Evolutionary conservation across 2,888 invertebrate genomes (phyloP), one percentile per base, ranked within the genome.

Genomic region (Miltochrista miniata): DNA sequence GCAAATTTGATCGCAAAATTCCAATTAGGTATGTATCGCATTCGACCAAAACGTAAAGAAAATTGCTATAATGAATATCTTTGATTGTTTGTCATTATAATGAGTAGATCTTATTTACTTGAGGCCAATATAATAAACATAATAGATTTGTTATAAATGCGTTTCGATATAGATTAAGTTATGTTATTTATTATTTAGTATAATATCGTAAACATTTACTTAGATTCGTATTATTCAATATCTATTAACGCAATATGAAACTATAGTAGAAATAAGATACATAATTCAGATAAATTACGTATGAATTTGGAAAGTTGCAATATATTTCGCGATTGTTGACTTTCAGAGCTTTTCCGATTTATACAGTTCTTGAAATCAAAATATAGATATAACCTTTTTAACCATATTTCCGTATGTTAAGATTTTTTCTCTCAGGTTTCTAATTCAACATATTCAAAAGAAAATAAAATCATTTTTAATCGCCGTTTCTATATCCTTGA

Each of bases 191-290:
- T 54, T 59, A 54, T 45, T 45, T 36, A 18, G 48, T 54, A n/a
- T n/a, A n/a, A n/a, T n/a, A n/a, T n/a, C n/a, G n/a, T n/a, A n/a
- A n/a, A n/a, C n/a, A 37, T 15, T 51, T 40, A 52, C 45, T 48
- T 33, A 31, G 45, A 45, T 43, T 33, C 55, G 35, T 62, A 59
- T 49, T 65, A 48, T 58, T 64, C 51, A 56, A 55, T 59, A 58
- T 56, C 53, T 61, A 47, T 54, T 43, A 45, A 59, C 51, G 56
- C 50, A 52, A 51, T 44, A 33, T 36, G 7, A 59, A 45, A 36
- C 45, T 64, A 50, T 49, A 13, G 18, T 50, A 55, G 46, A 48
- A 18, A 42, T 56, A 61, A 57, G 39, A n/a, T n/a, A n/a, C 38
- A 55, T 29, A 51, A 50, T 56, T 50, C 49, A 45, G 30, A 45